These are phyloP conservation scores for Hemibagrus wyckioides DNA, from an alignment of 2,113 vertebrate genomes.

Conservation along the genomic window DNA sequence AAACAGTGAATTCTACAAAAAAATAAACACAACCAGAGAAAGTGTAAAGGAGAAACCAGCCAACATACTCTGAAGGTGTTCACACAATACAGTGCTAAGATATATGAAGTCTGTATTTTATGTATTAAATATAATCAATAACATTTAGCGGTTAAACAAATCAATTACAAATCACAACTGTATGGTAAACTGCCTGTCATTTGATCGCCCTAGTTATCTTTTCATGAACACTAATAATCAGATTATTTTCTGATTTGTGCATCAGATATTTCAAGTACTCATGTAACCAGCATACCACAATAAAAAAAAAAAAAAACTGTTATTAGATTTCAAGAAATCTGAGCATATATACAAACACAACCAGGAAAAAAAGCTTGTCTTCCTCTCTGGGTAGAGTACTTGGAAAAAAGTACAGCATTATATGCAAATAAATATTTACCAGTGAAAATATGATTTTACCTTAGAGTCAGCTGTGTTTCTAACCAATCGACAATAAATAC, in stretches of 20 bases:
- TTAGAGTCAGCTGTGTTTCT: not conserved
- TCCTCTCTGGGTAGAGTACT: not conserved
- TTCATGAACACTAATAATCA: not conserved
- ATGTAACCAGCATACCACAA: not conserved
- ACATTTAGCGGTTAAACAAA: not conserved
- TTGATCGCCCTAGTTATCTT: not conserved
- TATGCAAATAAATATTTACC: constrained; percentile 10
- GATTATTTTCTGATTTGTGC: not conserved
- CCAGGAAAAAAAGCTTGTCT: not conserved
- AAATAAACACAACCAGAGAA: not conserved
- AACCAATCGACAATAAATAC: constrained; percentile 28
- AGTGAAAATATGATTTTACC: not conserved
- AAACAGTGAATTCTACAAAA: not conserved
- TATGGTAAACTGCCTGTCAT: not conserved
- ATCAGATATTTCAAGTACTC: not conserved
- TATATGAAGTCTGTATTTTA: not conserved
- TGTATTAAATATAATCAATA: not conserved
- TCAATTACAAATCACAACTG: not conserved
- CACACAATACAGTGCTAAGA: not conserved
- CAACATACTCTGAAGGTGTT: constrained; percentile 1
- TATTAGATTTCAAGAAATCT: constrained; percentile 23
- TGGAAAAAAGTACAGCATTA: not conserved
- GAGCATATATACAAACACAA: not conserved
- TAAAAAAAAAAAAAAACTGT: not conserved
- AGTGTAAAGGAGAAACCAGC: constrained; percentile 25